Base-by-base conservation (phyloP, 2,113 vertebrate genomes). In the Catagonus wagneri region DNA sequence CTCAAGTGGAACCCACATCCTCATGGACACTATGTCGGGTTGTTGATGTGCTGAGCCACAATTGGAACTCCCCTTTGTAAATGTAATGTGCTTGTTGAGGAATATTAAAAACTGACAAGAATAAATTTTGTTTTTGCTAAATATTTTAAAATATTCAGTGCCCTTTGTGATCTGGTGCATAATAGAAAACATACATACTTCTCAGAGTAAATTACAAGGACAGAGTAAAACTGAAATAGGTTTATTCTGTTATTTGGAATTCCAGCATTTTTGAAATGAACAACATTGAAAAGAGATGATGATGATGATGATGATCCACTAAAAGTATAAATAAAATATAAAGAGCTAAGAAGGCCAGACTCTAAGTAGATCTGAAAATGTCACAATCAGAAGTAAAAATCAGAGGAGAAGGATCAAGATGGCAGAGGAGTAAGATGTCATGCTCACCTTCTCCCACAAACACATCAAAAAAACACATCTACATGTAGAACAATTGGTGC, bases 231-330 rank as follows among this genome's bases (percentile, higher is more conserved):
- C 56, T 87, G 11, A 96, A 17, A 93, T 0, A 0, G 65, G 97
- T 95, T 19, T 23, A 25, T 91, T 97, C 27, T 86, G 13, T 86
- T 74, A 54, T 85, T 89, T 84, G 9, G 11, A 65, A 80, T 5
- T 96, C 7, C 83, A 96, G 16, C 50, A 95, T 95, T 96, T 94
- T 87, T 34, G 14, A 96, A 75, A 86, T 95, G 92, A 97, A 96
- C 27, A 80, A 1, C 13, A 63, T 89, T 83, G 95, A 65, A 44
- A 95, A 91, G 63, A 1, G 90, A 3, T 74, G 39, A 72, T 27
- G 29, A 39, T 15, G 27, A 91, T 11, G 63, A 19, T 12, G 50
- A 9, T 54, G 76, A 63, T 0, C 8, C 7, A 69, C 6, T 39
- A 13, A 68, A 54, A 79, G 0, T 27, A 20, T 34, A n/a, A 65